Evolutionary conservation across 2,888 invertebrate species (phyloP), one percentile per base, ranked within the genome.

Genomic region (Mactromeris polynyma): DNA sequence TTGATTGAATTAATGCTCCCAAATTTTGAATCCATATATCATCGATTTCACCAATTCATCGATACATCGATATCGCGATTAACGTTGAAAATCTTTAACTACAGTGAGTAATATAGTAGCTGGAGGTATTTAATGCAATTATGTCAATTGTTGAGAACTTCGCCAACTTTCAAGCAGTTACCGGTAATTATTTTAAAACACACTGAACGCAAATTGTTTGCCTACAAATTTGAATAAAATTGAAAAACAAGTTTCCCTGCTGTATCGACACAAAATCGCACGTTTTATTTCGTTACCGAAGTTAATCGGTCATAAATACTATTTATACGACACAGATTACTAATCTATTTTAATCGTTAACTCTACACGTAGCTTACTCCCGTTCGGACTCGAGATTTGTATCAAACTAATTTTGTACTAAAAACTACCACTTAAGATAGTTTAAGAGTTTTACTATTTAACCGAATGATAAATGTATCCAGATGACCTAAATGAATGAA

Each of bases 371-470:
- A 64, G 26, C 58, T n/a, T 26, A 64, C 26, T 64, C 58, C 58
- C 26, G 26, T 26, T 26, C 58, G 26, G 58, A 64, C 58, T 26
- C 26, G 7, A 64, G 58, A 64, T 64, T 26, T 64, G 58, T 64
- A 64, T 64, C 58, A 26, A 26, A 2, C 58, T 64, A 64, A 64
- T 64, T n/a, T 64, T 26, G 58, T 64, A 64, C 26, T 64, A 64
- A 64, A 64, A 64, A 64, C 58, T 64, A 64, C 58, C 58, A 64
- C 58, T 64, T 64, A 9, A 64, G 58, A 26, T 64, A 64, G 58
- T 64, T 64, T 64, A 64, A 64, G 58, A 64, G 58, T 64, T 64
- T 46, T 64, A 64, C 58, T 64, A 64, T 64, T 64, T 64, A 64
- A 64, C 58, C 2, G 58, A 26, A 64, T 64, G 58, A 64, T 64